Percentiles rank a stretch among this genome's conserved stretches.
Evolutionary conservation across 2,797 vertebrate species (phyloP).

Genomic region (Apogon talboti): DNA sequence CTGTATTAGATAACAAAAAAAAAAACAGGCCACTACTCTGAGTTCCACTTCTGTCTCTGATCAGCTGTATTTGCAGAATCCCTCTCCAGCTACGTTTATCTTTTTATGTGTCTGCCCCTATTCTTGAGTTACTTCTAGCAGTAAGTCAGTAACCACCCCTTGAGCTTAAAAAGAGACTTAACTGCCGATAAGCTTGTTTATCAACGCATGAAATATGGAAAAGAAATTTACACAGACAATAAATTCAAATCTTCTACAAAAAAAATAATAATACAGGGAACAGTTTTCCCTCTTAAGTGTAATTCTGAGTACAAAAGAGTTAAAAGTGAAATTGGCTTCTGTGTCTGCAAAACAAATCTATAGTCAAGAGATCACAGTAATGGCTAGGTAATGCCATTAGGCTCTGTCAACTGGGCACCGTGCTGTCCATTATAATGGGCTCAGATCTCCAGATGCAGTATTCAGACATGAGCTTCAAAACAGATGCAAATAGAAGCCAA

Average conservation of each 20-base stretch:
- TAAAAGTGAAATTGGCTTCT: constrained; percentile 14
- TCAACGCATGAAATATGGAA: neutral
- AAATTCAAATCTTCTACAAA: too few relatives aligned
- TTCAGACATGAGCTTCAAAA: constrained; percentile 6
- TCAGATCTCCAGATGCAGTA: neutral
- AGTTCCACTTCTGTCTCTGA: neutral
- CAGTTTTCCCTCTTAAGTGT: neutral
- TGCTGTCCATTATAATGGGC: constrained; percentile 2
- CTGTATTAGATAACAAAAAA: neutral
- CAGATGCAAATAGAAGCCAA: neutral
- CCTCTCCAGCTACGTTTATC: neutral
- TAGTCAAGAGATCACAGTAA: constrained; percentile 20
- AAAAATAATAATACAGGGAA: neutral
- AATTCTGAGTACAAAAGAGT: neutral
- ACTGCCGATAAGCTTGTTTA: neutral
- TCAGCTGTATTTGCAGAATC: neutral
- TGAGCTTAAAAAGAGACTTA: neutral
- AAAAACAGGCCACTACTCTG: constrained; percentile 18
- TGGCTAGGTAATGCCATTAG: constrained; percentile 37
- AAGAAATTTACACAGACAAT: neutral
- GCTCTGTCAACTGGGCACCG: constrained; percentile 6
- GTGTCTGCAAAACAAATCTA: constrained; percentile 31
- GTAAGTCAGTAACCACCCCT: constrained; percentile 1
- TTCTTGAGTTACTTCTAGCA: neutral
- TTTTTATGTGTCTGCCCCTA: neutral